Percentiles rank a stretch among this genome's conserved stretches.
Evolutionary conservation across 2,888 invertebrate species (phyloP).

Genomic region (Cheilosia pagana): DNA sequence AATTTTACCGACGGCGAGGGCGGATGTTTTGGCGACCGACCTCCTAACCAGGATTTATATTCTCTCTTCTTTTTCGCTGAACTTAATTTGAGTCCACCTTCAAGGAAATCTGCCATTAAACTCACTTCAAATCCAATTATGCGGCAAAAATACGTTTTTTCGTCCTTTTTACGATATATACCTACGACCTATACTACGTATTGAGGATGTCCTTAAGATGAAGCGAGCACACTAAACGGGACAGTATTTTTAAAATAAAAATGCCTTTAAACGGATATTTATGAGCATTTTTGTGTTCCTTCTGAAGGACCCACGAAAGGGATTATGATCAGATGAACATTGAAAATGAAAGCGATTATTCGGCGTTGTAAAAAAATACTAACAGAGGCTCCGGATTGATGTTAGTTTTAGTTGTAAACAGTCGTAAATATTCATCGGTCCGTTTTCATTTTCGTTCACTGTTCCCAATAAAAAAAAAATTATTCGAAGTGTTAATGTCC

Average conservation of each 20-base stretch:
- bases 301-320: conserved; percentile 27
- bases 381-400: neutral
- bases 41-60: conserved; percentile 29
- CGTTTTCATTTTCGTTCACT: conserved; percentile 36
- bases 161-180: conserved; percentile 22
- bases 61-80: neutral
- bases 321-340: conserved; percentile 38
- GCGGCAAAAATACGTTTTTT: conserved; percentile 65
- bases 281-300: conserved; percentile 30
- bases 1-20: conserved; percentile 33
- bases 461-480: too few species aligned
- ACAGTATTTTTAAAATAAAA: conserved; percentile 47
- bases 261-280: conserved; percentile 63
- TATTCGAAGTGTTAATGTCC: conserved; percentile 58
- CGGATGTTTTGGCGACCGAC: conserved; percentile 26
- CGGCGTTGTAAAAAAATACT: neutral
- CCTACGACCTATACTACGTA: neutral
- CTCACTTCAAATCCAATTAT: conserved; percentile 73
- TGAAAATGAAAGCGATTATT: conserved; percentile 45
- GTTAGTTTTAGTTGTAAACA: conserved; percentile 28
- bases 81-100: conserved; percentile 58
- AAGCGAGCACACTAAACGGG: conserved; percentile 47
- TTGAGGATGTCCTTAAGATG: conserved; percentile 60
- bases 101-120: conserved; percentile 71
- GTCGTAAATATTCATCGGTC: conserved; percentile 49